Evolutionary conservation across 2,797 vertebrate genomes (phyloP).

Genomic region (Argya squamiceps): DNA sequence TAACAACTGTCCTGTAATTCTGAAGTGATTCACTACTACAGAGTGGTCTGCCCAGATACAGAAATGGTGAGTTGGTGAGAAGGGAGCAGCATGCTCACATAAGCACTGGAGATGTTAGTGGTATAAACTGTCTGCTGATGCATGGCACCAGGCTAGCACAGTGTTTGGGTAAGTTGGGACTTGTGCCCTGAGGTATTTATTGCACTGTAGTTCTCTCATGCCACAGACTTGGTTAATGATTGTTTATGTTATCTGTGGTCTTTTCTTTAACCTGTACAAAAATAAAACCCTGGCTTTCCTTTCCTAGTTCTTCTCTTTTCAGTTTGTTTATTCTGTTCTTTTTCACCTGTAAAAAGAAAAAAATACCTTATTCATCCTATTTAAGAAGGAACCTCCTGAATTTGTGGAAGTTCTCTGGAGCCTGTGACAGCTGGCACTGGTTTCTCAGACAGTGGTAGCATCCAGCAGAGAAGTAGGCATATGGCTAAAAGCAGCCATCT

Average conservation of each 20-base stretch:
- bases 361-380: not conserved
- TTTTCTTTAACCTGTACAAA: not conserved
- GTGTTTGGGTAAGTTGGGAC: not conserved
- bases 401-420: not conserved
- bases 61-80: not conserved
- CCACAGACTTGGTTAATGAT: not conserved
- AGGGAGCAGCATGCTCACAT: rapidly evolving
- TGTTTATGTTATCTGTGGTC: not conserved
- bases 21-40: not conserved
- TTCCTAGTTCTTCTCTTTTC: not conserved
- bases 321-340: not conserved
- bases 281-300: not conserved
- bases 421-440: not conserved
- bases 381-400: not conserved
- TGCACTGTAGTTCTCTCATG: not conserved
- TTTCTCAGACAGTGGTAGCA: not conserved
- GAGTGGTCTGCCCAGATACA: not conserved
- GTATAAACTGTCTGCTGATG: not conserved
- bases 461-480: not conserved
- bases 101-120: not conserved
- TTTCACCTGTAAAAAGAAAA: not conserved
- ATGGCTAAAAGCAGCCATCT: not conserved
- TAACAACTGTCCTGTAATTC: not conserved
- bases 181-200: not conserved
- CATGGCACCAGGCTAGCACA: not conserved